Percentiles rank a stretch among this genome's conserved stretches.
Conservation (phyloP, 2,888 invertebrate species). For the Octonoba sinensis region DNA sequence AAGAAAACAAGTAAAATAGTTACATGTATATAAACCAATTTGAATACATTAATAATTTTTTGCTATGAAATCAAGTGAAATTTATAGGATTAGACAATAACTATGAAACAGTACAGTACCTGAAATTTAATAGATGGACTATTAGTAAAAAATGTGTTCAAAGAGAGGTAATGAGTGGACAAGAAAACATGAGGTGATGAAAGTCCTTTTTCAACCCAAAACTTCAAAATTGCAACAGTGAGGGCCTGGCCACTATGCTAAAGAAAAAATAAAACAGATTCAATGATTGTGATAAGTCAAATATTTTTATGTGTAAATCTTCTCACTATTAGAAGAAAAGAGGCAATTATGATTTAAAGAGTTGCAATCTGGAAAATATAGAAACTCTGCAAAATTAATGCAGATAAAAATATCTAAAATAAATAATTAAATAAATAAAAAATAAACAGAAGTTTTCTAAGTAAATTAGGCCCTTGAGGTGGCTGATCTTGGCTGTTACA, state of each 20-base stretch:
- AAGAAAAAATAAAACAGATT: not conserved
- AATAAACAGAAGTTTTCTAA: no score
- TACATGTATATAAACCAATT: no score
- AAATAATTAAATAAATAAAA: no score
- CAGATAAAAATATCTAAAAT: no score
- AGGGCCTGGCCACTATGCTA: slow-evolving; percentile 82
- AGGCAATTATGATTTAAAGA: not conserved
- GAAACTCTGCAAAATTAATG: no score
- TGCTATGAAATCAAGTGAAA: no score
- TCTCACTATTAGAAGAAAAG: not conserved
- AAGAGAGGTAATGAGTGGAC: slow-evolving; percentile 62
- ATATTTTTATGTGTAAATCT: not conserved
- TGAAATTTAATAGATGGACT: slow-evolving; percentile 38
- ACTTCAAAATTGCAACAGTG: slow-evolving; percentile 78
- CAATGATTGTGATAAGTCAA: not conserved
- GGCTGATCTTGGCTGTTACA: no score
- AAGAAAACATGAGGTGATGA: slow-evolving; percentile 61
- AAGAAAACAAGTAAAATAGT: no score
- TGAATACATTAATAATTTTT: no score
- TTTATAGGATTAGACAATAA: not conserved
- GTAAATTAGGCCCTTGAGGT: no score
- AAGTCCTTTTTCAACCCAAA: slow-evolving; percentile 75
- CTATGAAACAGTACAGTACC: slow-evolving; percentile 11
- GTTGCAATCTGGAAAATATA: not conserved
- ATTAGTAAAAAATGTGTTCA: slow-evolving; percentile 14